Conservation (phyloP, 53 echinoderm and acorn worm genomes). For the Arbacia lixula region DNA sequence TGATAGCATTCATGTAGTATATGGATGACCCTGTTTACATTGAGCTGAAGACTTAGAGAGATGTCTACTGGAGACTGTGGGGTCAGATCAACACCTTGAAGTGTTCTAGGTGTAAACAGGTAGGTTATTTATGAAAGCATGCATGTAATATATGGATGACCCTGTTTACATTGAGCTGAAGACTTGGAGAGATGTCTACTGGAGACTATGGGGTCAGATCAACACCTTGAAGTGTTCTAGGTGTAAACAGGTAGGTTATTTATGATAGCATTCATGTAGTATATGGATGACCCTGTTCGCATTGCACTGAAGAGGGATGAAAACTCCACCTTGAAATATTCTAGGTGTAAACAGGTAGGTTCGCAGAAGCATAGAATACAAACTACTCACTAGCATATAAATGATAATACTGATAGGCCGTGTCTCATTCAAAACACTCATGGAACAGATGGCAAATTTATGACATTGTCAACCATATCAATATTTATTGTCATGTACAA, state of each 20-base stretch:
- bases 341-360: slow-evolving; percentile 83
- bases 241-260: slow-evolving; percentile 83
- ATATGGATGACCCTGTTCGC: slow-evolving; percentile 28
- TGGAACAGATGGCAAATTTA: no score
- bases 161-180: slow-evolving; percentile 79
- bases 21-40: slow-evolving; percentile 44
- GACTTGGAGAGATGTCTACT: slow-evolving; percentile 95
- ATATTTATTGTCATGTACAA: no score
- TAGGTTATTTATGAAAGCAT: slow-evolving; percentile 2
- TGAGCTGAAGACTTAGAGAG: slow-evolving; percentile 90
- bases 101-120: slow-evolving; percentile 88
- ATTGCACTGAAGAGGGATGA: slow-evolving; percentile 88
- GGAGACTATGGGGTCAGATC: slow-evolving; percentile 93
- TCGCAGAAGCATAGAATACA: background rate
- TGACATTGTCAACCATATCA: no score
- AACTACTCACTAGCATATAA: no score
- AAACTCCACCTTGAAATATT: slow-evolving; percentile 74
- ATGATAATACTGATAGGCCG: no score
- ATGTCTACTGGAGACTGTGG: slow-evolving; percentile 99
- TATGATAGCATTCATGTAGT: background rate
- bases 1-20: background rate
- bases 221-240: slow-evolving; percentile 79
- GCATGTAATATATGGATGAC: background rate
- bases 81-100: slow-evolving; percentile 77
- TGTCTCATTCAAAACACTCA: no score